Evolutionary conservation across 2,888 invertebrate genomes (phyloP), one percentile per base, ranked within the genome.

Genomic region (Gortyna flavago): DNA sequence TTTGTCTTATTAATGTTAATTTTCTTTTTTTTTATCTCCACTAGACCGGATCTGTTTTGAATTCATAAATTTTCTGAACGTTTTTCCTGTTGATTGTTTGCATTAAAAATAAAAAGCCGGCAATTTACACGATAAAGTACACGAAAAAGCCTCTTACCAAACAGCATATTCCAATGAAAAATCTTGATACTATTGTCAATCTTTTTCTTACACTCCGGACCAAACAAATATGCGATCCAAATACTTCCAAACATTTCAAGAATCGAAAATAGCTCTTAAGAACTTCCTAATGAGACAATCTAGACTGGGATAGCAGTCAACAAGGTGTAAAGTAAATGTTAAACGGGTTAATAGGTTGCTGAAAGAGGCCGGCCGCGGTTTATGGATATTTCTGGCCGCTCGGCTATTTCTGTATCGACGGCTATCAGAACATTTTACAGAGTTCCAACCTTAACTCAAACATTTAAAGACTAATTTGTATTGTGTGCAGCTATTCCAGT

Each of bases 361-460:
- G 75, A 81, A 77, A 72, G 82, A 80, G 85, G 77, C 85, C 88
- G 65, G 84, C 74, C 79, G 81, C 72, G 83, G 77, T 85, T 77
- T 88, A 79, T 85, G 79, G 81, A 71, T 88, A 89, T 89, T 88
- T 89, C 76, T 80, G 88, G 84, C 51, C 79, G 88, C 88, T 88
- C 81, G 29, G 80, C 83, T 88, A 88, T 88, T 88, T 85, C 75
- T 88, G 87, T 72, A 75, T 48, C 72, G 48, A 51, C 75, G 71
- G 73, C 75, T 72, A 65, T 62, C 59, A 32, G 25, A 32, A 44
- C n/a, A 21, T 61, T 69, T 69, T 61, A 75, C 69, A 44, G 64
- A 85, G 25, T 75, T 70, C 38, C 74, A 79, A 77, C 78, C 83
- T 72, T 89, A 87, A 44, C 4, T 16, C n/a, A 2, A 44, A 5